These are phyloP conservation scores for Hemitrygon akajei DNA, from an alignment of 2,797 vertebrate genomes.

Conservation along the genomic window DNA sequence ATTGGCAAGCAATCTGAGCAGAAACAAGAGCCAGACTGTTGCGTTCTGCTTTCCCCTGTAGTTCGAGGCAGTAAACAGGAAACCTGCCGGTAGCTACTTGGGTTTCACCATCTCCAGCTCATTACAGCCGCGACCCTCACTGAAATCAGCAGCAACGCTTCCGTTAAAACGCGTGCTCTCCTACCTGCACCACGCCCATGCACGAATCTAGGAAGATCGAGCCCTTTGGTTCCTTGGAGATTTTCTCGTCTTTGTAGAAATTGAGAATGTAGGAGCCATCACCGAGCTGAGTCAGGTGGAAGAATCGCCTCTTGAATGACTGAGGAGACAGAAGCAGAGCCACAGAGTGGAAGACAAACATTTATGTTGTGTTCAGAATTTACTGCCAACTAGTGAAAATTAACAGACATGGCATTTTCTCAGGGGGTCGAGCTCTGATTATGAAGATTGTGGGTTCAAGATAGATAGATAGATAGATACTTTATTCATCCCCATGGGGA, in stretches of 20 bases:
- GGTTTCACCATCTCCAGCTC: background rate
- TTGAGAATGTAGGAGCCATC: conserved; percentile 98
- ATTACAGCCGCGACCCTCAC: too few relatives aligned
- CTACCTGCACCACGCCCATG: conserved; percentile 94
- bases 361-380: background rate
- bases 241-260: conserved; percentile 99
- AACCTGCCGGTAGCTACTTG: background rate
- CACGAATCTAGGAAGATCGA: conserved; percentile 98
- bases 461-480: too few relatives aligned
- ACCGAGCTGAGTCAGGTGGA: conserved; percentile 90
- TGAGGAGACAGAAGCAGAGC: conserved; percentile 46
- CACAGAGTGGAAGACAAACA: too few relatives aligned
- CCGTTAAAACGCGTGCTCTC: background rate
- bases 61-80: background rate
- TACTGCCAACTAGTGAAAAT: background rate
- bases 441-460: background rate
- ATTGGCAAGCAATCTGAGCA: background rate
- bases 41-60: background rate
- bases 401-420: background rate
- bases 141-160: background rate
- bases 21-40: background rate
- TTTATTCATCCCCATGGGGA: too few relatives aligned
- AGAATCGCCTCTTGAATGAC: conserved; percentile 98
- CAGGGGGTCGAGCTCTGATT: background rate
- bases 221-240: conserved; percentile 97